Conservation (phyloP, 2,888 invertebrate species). For the Ctena decussata region DNA sequence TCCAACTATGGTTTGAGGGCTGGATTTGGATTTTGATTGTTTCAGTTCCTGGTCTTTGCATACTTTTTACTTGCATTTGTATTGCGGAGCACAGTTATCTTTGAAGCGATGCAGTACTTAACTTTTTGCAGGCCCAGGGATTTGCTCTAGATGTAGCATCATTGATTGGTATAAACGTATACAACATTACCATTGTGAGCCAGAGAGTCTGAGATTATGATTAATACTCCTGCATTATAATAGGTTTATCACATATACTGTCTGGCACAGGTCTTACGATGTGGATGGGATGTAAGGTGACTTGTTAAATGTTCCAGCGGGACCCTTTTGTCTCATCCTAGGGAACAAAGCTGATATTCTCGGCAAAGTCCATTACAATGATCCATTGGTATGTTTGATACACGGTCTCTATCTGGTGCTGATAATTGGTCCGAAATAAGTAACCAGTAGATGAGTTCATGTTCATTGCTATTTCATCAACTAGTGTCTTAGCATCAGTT, state of each 20-base stretch:
- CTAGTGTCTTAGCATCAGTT: not conserved
- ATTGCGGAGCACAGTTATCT: slow-evolving; percentile 40
- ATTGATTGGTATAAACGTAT: slow-evolving; percentile 28
- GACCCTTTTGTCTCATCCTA: slow-evolving; percentile 41
- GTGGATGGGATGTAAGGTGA: slow-evolving; percentile 42
- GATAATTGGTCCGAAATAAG: slow-evolving; percentile 24
- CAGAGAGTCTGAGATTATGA: slow-evolving; percentile 27
- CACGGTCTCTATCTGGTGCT: slow-evolving; percentile 16
- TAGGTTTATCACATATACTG: slow-evolving; percentile 30
- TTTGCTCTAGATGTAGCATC: slow-evolving; percentile 22
- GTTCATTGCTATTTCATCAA: not conserved
- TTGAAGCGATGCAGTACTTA: slow-evolving; percentile 22
- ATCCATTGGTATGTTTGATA: slow-evolving; percentile 30
- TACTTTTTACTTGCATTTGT: too few relatives aligned
- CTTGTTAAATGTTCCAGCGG: slow-evolving; percentile 35
- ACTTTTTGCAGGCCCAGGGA: slow-evolving; percentile 17
- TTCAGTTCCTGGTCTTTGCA: too few relatives aligned
- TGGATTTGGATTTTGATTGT: too few relatives aligned
- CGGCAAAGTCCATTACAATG: slow-evolving; percentile 43
- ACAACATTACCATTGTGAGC: slow-evolving; percentile 24
- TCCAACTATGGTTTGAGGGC: too few relatives aligned
- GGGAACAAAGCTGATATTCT: slow-evolving; percentile 27
- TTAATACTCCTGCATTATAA: slow-evolving; percentile 38
- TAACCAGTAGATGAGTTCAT: slow-evolving; percentile 20
- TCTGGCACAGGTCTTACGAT: slow-evolving; percentile 24